These are phyloP conservation scores for Candidula unifasciata DNA, from an alignment of 2,888 invertebrate species.

Conservation along the genomic window DNA sequence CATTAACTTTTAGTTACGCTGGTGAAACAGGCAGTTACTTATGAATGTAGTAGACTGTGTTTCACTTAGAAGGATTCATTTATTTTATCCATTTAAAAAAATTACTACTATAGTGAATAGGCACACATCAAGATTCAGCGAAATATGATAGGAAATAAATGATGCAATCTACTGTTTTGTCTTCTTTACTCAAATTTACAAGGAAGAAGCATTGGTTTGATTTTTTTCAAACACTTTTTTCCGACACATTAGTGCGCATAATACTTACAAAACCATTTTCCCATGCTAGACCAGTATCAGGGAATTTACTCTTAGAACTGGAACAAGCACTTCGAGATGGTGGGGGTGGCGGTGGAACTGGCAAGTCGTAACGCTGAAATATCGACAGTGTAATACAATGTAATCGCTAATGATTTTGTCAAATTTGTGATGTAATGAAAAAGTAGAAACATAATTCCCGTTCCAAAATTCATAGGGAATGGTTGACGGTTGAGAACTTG, in stretches of 20 bases:
- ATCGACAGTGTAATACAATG: neutral
- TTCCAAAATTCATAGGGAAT: neutral
- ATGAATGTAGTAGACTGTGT: too few relatives aligned
- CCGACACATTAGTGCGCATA: too few relatives aligned
- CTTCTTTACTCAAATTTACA: too few relatives aligned
- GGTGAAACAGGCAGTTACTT: too few relatives aligned
- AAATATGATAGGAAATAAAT: too few relatives aligned
- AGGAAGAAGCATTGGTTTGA: too few relatives aligned
- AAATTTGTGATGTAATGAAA: neutral
- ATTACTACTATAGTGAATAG: neutral
- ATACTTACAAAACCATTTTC: slow-evolving; percentile 48
- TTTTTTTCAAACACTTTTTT: too few relatives aligned
- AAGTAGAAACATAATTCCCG: neutral
- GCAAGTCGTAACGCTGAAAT: slow-evolving; percentile 26
- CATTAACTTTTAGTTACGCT: too few relatives aligned
- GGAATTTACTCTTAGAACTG: neutral
- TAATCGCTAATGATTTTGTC: neutral
- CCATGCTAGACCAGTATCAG: slow-evolving; percentile 14
- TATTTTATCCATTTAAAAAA: neutral
- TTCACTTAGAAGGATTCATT: too few relatives aligned
- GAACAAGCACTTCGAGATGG: slow-evolving; percentile 17
- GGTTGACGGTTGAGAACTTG: too few relatives aligned
- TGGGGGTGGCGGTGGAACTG: slow-evolving; percentile 33
- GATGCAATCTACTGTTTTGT: too few relatives aligned
- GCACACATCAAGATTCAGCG: too few relatives aligned